Evolutionary conservation across 2,113 vertebrate genomes (phyloP).

Genomic region (Amazona guildingii): DNA sequence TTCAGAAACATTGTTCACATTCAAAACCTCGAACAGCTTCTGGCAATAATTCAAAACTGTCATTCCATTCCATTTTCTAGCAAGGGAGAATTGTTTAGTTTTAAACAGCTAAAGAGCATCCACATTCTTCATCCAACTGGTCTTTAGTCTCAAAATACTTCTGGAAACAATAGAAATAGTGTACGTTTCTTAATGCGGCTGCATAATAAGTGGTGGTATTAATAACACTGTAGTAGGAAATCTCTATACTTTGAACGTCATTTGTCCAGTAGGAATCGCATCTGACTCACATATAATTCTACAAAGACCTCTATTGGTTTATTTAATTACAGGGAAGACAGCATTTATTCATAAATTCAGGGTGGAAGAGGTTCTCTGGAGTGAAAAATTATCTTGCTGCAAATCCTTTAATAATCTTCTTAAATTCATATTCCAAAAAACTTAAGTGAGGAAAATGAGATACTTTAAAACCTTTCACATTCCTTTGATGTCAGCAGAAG

Average conservation of each 20-base stretch:
- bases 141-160: neutral
- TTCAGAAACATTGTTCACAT: neutral
- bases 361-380: slow-evolving; percentile 40
- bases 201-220: neutral
- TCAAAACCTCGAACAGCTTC: neutral
- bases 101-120: neutral
- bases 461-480: slow-evolving; percentile 46
- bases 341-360: slow-evolving; percentile 8
- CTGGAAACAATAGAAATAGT: neutral
- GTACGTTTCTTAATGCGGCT: neutral
- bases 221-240: neutral
- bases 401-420: slow-evolving; percentile 53
- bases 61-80: neutral
- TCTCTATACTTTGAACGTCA: neutral
- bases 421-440: slow-evolving; percentile 38
- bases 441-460: slow-evolving; percentile 25
- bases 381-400: slow-evolving; percentile 19
- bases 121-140: neutral
- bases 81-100: neutral
- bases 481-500: slow-evolving; percentile 21
- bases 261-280: neutral
- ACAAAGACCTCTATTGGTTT: slow-evolving; percentile 10
- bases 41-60: neutral
- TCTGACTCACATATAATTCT: neutral
- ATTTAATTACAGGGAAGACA: slow-evolving; percentile 52